Base-by-base conservation (phyloP, 2,888 invertebrate genomes). In the Xestobium rufovillosum region DNA sequence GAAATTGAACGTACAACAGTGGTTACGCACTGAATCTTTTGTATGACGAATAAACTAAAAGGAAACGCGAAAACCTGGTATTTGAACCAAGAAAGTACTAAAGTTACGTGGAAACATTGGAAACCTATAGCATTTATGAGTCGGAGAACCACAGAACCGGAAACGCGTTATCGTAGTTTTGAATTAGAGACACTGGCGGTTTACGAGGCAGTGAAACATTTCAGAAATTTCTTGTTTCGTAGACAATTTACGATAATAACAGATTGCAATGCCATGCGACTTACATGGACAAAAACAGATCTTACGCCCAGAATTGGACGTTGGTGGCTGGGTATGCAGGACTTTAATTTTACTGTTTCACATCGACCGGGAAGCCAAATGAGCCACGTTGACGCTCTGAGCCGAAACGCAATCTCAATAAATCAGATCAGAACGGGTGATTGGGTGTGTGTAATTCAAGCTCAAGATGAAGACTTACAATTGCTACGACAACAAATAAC, bases 371-470 rank as follows among this genome's bases (percentile, higher is more conserved):
- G 52, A 1, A 34, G 36, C 1, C 29, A 34, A 16, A 54, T 56
- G 52, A 31, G 26, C 2, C 54, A 56, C 43, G 53, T 43, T 6
- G 49, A 51, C 37, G n/a, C n/a, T n/a, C n/a, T n/a, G n/a, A 45
- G 50, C 8, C 23, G 47, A 12, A 47, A 49, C 38, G 42, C 47
- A 4, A 11, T 37, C 10, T 10, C n/a, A 28, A 10, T 28, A 19
- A 27, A 26, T 32, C 14, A 26, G 34, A 27, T n/a, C n/a, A n/a
- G n/a, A n/a, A n/a, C n/a, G n/a, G n/a, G n/a, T n/a, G n/a, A n/a
- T n/a, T 38, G 38, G 38, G 26, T 38, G n/a, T 14, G 17, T 4
- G 14, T 15, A 12, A 29, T 38, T 14, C 38, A 38, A 38, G 14
- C 17, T 14, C 27, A 26, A n/a, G 38, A 38, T 17, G 34, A 26